Conservation (phyloP, 2,888 invertebrate genomes). For the Bedellia somnulentella region DNA sequence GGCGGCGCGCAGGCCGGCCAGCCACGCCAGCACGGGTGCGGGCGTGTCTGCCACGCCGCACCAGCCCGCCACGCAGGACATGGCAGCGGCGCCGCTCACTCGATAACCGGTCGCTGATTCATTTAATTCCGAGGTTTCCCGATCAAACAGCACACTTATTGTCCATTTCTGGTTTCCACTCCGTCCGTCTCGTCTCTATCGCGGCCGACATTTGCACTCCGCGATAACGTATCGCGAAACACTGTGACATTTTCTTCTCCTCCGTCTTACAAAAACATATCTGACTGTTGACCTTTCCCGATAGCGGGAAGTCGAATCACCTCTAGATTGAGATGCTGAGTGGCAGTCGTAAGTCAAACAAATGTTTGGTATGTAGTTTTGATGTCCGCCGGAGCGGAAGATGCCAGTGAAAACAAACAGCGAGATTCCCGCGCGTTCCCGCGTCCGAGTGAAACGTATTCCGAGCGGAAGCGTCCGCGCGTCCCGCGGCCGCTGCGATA, state of each 20-base stretch:
- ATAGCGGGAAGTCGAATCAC: no score
- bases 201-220: conserved; percentile 50
- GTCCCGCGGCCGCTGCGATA: conserved; percentile 41
- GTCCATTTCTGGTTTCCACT: not conserved
- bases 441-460: conserved; percentile 15
- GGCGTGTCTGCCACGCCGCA: conserved; percentile 30
- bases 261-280: conserved; percentile 20
- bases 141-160: not conserved
- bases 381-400: conserved; percentile 8
- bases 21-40: conserved; percentile 43
- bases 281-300: conserved; percentile 5
- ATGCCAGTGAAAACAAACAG: conserved; percentile 10
- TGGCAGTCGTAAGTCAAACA: no score
- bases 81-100: conserved; percentile 20
- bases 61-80: no score
- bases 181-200: conserved; percentile 2
- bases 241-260: conserved; percentile 27
- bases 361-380: conserved; percentile 10
- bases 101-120: conserved; percentile 56
- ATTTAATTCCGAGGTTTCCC: conserved; percentile 45
- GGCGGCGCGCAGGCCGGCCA: conserved; percentile 30
- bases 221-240: conserved; percentile 39
- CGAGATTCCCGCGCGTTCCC: conserved; percentile 9
- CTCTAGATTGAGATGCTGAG: no score
- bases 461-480: conserved; percentile 44